phyloP scores from a whole-genome alignment of 2,113 vertebrate genomes.

The Emberiza fucata region DNA sequence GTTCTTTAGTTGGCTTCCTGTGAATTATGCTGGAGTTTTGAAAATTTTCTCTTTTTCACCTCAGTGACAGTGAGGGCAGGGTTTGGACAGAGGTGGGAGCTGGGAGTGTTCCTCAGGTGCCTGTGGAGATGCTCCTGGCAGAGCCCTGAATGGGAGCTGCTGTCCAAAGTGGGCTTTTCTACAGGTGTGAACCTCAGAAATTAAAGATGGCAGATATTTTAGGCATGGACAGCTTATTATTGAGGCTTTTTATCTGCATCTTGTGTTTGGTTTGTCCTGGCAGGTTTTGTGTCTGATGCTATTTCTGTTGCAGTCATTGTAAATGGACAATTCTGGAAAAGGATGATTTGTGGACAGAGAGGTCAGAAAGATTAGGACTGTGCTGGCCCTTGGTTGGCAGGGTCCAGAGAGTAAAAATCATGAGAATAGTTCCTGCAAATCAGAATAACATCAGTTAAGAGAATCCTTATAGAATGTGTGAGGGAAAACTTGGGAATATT shows the following conservation, averaged over 20 bases:
- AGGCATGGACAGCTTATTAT: neutral
- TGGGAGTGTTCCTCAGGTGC: neutral
- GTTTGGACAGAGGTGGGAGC: neutral
- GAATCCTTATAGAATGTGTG: fast-evolving
- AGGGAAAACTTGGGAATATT: neutral
- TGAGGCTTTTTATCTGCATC: neutral
- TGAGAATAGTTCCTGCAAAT: too few species aligned
- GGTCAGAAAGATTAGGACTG: too few species aligned
- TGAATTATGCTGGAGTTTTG: neutral
- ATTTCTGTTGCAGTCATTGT: fast-evolving
- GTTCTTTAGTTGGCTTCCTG: neutral
- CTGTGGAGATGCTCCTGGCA: neutral
- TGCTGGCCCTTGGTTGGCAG: too few species aligned
- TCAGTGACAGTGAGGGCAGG: neutral
- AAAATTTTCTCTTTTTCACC: neutral
- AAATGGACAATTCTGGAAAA: neutral
- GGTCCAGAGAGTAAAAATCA: too few species aligned
- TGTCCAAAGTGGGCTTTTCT: neutral
- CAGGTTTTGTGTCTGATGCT: neutral
- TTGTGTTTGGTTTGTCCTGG: neutral
- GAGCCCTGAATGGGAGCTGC: fast-evolving
- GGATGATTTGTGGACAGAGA: too few species aligned
- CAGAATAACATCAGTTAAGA: too few species aligned
- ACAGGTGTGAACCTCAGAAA: neutral
- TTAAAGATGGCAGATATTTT: neutral